phyloP scores from a whole-genome alignment of 2,888 invertebrate genomes.

The Drosophila picticornis region DNA sequence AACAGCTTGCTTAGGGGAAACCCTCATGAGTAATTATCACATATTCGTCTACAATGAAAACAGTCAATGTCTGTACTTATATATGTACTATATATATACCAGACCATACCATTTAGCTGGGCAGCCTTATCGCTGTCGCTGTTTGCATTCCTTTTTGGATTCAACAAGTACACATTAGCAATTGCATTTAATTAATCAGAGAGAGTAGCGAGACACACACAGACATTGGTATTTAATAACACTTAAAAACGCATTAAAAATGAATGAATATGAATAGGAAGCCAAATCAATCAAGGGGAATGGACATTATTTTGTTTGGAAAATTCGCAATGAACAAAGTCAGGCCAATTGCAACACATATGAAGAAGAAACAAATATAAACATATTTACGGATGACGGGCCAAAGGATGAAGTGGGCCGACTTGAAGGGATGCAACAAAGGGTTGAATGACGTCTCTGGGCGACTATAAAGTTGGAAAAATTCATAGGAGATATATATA shows the following conservation, averaged over 20 bases:
- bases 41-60: conserved; percentile 25
- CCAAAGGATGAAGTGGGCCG: conserved; percentile 61
- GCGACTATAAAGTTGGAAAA: conserved; percentile 85
- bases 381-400: conserved; percentile 68
- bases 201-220: neutral
- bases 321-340: conserved; percentile 44
- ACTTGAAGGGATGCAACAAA: conserved; percentile 65
- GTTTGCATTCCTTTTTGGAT: conserved; percentile 19
- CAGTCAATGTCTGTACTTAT: conserved; percentile 12
- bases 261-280: neutral
- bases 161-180: conserved; percentile 21
- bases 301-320: conserved; percentile 46
- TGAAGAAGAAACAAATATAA: conserved; percentile 15
- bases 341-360: conserved; percentile 36
- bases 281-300: conserved; percentile 53
- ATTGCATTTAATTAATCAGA: conserved; percentile 49
- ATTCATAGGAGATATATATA: neutral
- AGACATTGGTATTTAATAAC: conserved; percentile 28
- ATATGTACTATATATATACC: conserved; percentile 2
- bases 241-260: conserved; percentile 21
- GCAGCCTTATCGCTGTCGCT: conserved; percentile 30
- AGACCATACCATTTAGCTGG: conserved; percentile 4
- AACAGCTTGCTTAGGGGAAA: neutral
- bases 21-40: neutral
- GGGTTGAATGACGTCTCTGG: conserved; percentile 88